A percentile compares a stretch with the other conserved stretches of the same genome.
These are phyloP conservation scores for Oplegnathus fasciatus DNA, from an alignment of 2,113 vertebrate species.

Conservation along the genomic window DNA sequence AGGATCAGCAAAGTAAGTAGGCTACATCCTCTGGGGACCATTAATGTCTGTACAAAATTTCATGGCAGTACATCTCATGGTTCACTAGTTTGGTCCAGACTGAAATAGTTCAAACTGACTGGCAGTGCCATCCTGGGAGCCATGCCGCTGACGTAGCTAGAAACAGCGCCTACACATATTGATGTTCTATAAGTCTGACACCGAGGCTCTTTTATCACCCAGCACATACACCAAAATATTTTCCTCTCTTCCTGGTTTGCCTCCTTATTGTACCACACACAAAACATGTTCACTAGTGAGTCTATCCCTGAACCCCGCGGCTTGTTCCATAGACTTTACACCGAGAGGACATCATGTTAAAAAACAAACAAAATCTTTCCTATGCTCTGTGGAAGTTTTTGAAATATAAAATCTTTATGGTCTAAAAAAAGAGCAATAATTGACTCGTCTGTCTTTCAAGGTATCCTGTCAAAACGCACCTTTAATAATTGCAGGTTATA, in stretches of 20 bases:
- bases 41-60: no score
- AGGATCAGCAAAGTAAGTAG: no score
- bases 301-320: background rate
- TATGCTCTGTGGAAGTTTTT: background rate
- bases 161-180: background rate
- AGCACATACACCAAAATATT: background rate
- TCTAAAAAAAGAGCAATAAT: background rate
- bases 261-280: background rate
- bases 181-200: background rate
- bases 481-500: background rate
- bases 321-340: background rate
- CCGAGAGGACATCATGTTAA: no score
- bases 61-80: background rate
- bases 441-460: background rate
- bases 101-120: no score
- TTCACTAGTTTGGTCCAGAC: no score
- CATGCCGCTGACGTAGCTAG: no score
- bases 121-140: no score
- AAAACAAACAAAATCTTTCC: background rate
- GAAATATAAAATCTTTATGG: background rate
- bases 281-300: background rate
- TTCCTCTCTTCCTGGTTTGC: background rate
- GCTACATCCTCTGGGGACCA: no score
- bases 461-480: background rate
- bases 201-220: background rate